A percentile compares a stretch with the other conserved stretches of the same genome.
Evolutionary conservation across 2,888 invertebrate species (phyloP).

Genomic region (Noctua janthe): DNA sequence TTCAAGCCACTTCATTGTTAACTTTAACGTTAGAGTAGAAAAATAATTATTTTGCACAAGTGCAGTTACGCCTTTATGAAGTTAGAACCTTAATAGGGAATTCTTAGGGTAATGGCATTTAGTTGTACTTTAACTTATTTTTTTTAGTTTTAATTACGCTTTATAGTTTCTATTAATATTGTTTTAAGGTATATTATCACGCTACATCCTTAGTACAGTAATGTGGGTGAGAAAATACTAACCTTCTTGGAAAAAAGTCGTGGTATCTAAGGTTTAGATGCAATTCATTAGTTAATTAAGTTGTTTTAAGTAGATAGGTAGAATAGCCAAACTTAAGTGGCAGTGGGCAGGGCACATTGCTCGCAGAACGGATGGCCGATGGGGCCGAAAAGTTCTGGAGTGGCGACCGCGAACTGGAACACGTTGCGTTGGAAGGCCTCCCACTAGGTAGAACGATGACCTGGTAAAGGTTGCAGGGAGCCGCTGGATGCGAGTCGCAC

Average conservation of each 20-base stretch:
- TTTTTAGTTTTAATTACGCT: conserved; percentile 44
- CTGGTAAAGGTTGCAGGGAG: too few species aligned
- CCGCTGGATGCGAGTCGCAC: too few species aligned
- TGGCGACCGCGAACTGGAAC: too few species aligned
- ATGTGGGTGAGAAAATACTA: conserved; percentile 35
- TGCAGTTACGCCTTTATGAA: conserved; percentile 47
- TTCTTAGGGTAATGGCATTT: conserved; percentile 65
- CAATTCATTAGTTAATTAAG: conserved; percentile 4
- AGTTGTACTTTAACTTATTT: conserved; percentile 22
- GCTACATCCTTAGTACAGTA: conserved; percentile 11
- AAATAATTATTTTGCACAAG: conserved; percentile 3
- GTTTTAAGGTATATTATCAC: conserved; percentile 42
- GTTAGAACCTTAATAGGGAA: conserved; percentile 42
- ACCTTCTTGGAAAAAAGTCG: not conserved
- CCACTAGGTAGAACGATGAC: too few species aligned
- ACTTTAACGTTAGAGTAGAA: conserved; percentile 40
- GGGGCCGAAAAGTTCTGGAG: too few species aligned
- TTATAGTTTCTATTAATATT: conserved; percentile 30
- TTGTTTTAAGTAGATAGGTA: not conserved
- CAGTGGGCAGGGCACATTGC: too few species aligned
- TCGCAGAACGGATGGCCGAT: too few species aligned
- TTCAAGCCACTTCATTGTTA: conserved; percentile 33
- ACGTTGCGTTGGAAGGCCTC: too few species aligned
- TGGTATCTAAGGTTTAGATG: too few species aligned
- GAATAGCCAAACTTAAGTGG: too few species aligned